Evolutionary conservation across 2,888 invertebrate species (phyloP), one percentile per base, ranked within the genome.

Genomic region (Camptogramma bilineatum): DNA sequence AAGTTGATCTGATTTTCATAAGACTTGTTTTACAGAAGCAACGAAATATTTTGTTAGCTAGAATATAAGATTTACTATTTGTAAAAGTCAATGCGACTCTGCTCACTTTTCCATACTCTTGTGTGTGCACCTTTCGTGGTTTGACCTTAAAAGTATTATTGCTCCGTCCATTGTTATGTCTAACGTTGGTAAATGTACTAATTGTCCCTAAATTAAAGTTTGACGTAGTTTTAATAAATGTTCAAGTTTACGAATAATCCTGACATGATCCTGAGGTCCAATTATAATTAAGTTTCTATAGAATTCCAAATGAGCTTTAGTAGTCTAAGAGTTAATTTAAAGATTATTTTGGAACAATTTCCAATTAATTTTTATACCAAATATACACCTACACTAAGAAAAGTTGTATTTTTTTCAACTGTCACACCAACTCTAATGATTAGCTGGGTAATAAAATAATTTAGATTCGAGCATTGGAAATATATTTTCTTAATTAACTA

Each of bases 351-450:
- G 83, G 82, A 78, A 78, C 79, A 79, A 67, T 78, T 83, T 81
- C 85, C 82, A 81, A 82, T 83, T 82, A 82, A 82, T 82, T 87
- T 88, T 91, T 90, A 90, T 90, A 90, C 92, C 92, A 92, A 92
- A 92, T 91, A 92, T 89, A 92, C 83, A 82, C 80, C 78, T 80
- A 79, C 76, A 71, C 64, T 73, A 67, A 58, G 66, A 66, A 70
- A 64, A 62, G 54, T 52, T 66, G 59, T 70, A 55, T 46, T 72
- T 70, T 60, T 74, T 71, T 67, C 73, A 24, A 28, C 34, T n/a
- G n/a, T 19, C 46, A 42, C 46, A 52, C 34, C 13, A 10, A 34
- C 8, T 13, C 3, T 34, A 34, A 13, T 2, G 16, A 4, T 16
- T 42, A 4, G n/a, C 16, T 16, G n/a, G 42, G 8, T 53, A 76